These are phyloP conservation scores for Malacoctenus gilli DNA, from an alignment of 2,797 vertebrate species.

Conservation along the genomic window DNA sequence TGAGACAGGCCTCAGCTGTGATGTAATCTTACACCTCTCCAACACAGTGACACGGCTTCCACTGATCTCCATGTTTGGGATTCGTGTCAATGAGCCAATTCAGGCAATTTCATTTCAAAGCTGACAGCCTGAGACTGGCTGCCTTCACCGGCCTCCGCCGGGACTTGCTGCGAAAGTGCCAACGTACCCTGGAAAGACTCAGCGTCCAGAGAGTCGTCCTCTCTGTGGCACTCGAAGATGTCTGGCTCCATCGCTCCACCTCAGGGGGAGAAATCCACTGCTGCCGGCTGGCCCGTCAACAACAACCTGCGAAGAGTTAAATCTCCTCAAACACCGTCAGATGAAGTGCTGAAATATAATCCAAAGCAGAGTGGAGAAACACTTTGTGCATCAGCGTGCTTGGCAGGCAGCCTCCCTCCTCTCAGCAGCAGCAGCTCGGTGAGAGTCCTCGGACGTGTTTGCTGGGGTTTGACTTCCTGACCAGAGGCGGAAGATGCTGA, in stretches of 20 bases:
- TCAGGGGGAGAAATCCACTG: slow-evolving; percentile 9
- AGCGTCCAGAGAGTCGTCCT: slow-evolving; percentile 32
- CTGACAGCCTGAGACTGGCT: background rate
- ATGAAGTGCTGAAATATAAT: slow-evolving; percentile 15
- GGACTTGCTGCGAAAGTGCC: background rate
- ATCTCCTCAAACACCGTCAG: background rate
- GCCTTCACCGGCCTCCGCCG: background rate
- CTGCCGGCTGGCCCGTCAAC: slow-evolving; percentile 1
- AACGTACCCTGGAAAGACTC: slow-evolving; percentile 62
- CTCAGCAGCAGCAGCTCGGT: too few species aligned
- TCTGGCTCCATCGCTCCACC: slow-evolving; percentile 63
- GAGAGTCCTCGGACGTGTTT: slow-evolving; percentile 7
- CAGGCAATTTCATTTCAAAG: background rate
- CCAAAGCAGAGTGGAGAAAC: slow-evolving; percentile 23
- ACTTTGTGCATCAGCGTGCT: slow-evolving; percentile 3
- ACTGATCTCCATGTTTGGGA: background rate
- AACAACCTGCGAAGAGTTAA: slow-evolving; percentile 27
- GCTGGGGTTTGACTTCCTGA: slow-evolving; percentile 17
- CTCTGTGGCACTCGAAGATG: slow-evolving; percentile 46
- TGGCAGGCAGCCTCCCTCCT: slow-evolving; percentile 19
- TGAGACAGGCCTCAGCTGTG: too few species aligned
- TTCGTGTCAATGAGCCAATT: background rate
- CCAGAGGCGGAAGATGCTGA: slow-evolving; percentile 16
- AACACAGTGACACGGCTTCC: too few species aligned
- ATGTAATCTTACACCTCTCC: too few species aligned